phyloP scores from a whole-genome alignment of 2,888 invertebrate genomes.

The Anaspis maculata region DNA sequence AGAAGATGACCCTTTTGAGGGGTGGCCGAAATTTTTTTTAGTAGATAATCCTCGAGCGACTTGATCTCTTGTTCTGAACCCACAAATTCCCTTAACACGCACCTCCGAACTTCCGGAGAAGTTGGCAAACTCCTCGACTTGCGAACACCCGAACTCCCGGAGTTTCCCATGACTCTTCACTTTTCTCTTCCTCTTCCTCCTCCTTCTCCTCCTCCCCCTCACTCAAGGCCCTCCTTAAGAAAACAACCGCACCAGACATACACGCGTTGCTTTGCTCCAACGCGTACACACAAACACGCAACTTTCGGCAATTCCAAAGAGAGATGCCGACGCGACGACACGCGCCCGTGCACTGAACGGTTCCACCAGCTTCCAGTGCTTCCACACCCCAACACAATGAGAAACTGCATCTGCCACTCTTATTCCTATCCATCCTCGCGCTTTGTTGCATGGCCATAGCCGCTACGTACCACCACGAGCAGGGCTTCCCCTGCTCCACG shows the following conservation, averaged over 20 bases:
- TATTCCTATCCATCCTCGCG: constrained; percentile 9
- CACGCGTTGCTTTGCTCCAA: too few relatives aligned
- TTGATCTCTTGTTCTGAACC: too few relatives aligned
- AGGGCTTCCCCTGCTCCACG: too few relatives aligned
- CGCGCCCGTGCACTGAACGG: constrained; percentile 17
- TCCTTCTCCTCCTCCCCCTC: constrained; percentile 16
- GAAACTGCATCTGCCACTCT: constrained; percentile 29
- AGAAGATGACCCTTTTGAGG: background rate
- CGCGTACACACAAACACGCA: too few relatives aligned
- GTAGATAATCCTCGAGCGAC: too few relatives aligned
- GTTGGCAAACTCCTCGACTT: constrained; percentile 69
- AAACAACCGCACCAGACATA: too few relatives aligned
- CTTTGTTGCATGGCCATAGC: constrained; percentile 21
- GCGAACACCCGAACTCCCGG: constrained; percentile 27
- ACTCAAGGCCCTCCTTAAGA: too few relatives aligned
- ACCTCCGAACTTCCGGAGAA: constrained; percentile 47
- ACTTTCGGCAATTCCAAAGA: constrained; percentile 12
- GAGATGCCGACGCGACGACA: constrained; percentile 11
- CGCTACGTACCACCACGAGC: constrained; percentile 21
- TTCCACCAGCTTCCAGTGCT: constrained; percentile 21
- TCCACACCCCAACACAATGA: constrained; percentile 25
- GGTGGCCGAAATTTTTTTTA: background rate
- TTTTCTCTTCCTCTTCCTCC: too few relatives aligned
- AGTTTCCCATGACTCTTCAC: constrained; percentile 36
- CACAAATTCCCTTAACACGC: too few relatives aligned